Evolutionary conservation across 35 echinoderm and acorn worm genomes (phyloP).

Genomic region (Chiridota heheva): DNA sequence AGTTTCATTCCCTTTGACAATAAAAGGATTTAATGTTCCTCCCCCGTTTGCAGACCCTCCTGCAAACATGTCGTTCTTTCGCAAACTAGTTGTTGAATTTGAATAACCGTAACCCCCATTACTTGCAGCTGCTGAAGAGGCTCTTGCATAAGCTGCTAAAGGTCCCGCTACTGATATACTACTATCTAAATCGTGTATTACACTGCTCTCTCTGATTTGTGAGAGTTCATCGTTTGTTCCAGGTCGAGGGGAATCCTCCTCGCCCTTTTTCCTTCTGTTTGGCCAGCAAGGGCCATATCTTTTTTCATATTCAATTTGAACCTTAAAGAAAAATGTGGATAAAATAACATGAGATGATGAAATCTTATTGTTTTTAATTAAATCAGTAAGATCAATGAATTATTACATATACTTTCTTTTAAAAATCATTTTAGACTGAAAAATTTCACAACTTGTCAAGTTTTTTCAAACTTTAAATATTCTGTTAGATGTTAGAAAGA

Average conservation of each 20-base stretch:
- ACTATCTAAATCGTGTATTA: slow-evolving; percentile 34
- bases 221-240: slow-evolving; percentile 48
- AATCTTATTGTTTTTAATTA: too few relatives aligned
- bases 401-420: too few relatives aligned
- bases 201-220: slow-evolving; percentile 43
- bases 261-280: slow-evolving; percentile 35
- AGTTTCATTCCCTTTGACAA: too few relatives aligned
- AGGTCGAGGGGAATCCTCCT: neutral
- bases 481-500: too few relatives aligned
- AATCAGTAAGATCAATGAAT: too few relatives aligned
- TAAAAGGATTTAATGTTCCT: too few relatives aligned
- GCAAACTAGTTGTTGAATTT: slow-evolving; percentile 41
- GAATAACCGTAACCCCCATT: slow-evolving; percentile 25
- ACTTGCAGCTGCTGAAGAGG: slow-evolving; percentile 30
- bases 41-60: too few relatives aligned
- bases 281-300: slow-evolving; percentile 42
- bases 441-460: too few relatives aligned
- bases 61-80: slow-evolving; percentile 26
- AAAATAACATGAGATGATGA: too few relatives aligned
- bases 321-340: neutral
- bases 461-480: too few relatives aligned
- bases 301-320: slow-evolving; percentile 39
- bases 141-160: neutral
- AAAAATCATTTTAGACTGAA: too few relatives aligned
- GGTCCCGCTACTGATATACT: slow-evolving; percentile 20